A percentile compares a stretch with the other conserved stretches of the same genome.
Conservation (phyloP, 1,140 invertebrate genomes). For the Piezodorus guildinii region DNA sequence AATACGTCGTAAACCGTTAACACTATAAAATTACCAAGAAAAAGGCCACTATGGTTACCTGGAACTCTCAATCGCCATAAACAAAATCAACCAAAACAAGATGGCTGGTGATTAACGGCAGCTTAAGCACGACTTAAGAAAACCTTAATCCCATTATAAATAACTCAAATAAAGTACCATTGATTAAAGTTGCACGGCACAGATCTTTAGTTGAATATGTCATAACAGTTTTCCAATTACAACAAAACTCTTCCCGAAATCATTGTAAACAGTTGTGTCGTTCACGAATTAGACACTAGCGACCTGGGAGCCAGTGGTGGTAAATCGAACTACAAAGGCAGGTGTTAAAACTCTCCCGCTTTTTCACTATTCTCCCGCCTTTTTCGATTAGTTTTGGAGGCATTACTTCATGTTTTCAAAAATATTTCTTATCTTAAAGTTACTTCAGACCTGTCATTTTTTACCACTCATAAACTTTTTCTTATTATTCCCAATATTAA, state of each 20-base stretch:
- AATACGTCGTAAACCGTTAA: too few relatives aligned
- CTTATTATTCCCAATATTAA: not conserved
- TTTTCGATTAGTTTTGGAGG: conserved; percentile 4
- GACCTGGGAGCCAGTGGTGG: not conserved
- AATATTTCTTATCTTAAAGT: not conserved
- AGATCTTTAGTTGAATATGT: not conserved
- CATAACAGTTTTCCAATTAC: not conserved
- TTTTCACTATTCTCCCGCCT: not conserved
- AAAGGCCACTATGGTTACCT: conserved; percentile 5
- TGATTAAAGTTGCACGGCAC: not conserved
- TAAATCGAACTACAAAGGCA: not conserved
- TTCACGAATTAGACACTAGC: conserved; percentile 1
- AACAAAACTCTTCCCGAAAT: conserved; percentile 3
- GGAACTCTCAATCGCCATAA: conserved; percentile 10
- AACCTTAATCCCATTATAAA: not conserved
- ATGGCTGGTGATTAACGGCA: conserved; percentile 13
- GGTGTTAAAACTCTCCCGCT: conserved; percentile 5
- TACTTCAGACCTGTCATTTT: not conserved
- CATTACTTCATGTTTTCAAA: not conserved
- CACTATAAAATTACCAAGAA: not conserved
- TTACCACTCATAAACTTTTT: not conserved
- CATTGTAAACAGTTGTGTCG: not conserved
- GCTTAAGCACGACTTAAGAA: not conserved
- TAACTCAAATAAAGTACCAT: not conserved
- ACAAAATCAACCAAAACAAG: conserved; percentile 15